A percentile compares a stretch with the other conserved stretches of the same genome.
Evolutionary conservation across 1,140 invertebrate species (phyloP).

Genomic region (Chelonus insularis): DNA sequence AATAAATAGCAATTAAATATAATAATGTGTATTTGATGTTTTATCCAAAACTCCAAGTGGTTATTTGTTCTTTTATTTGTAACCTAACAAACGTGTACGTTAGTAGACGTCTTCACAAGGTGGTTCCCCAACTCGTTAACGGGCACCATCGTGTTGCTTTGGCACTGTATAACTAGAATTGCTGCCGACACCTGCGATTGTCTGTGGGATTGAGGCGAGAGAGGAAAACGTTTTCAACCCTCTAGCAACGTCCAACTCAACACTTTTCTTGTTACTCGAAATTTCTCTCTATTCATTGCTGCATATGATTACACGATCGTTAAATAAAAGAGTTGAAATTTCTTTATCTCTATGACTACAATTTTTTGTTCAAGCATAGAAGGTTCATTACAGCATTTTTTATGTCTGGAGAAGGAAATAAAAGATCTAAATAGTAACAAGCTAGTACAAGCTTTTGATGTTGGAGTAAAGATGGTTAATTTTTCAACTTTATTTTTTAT

Average conservation of each 20-base stretch:
- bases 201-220: background rate
- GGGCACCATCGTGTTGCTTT: background rate
- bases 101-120: background rate
- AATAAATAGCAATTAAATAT: too few species aligned
- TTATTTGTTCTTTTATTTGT: background rate
- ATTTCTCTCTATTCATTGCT: background rate
- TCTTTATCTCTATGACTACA: background rate
- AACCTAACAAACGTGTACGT: background rate
- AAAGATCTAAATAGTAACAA: too few species aligned
- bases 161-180: background rate
- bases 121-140: background rate
- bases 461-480: background rate
- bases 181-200: slow-evolving; percentile 7
- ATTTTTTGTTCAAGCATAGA: too few species aligned
- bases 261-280: background rate
- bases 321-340: background rate
- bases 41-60: too few species aligned
- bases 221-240: background rate
- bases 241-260: background rate
- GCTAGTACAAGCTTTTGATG: too few species aligned
- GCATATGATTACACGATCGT: background rate
- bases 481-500: background rate
- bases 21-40: too few species aligned
- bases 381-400: too few species aligned
- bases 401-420: too few species aligned